Percentiles rank a stretch among this genome's conserved stretches.
Evolutionary conservation across 2,888 invertebrate species (phyloP).

Genomic region (Athalia circularis): DNA sequence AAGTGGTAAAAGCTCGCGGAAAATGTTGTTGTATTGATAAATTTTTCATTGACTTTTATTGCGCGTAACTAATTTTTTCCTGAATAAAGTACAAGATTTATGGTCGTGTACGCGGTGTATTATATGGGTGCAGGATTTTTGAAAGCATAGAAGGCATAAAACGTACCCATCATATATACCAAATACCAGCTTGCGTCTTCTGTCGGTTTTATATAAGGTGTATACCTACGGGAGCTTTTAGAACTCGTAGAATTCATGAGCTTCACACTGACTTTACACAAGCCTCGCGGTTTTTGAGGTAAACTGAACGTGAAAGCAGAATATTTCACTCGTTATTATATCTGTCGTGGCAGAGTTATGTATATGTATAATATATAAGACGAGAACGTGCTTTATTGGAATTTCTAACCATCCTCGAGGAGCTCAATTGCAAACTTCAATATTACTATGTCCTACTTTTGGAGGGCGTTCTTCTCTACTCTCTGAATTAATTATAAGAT

Average conservation of each 20-base stretch:
- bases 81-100: too few species aligned
- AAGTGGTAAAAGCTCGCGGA: too few species aligned
- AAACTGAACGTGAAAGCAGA: slow-evolving; percentile 12
- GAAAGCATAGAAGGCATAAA: too few species aligned
- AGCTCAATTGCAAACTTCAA: slow-evolving; percentile 6
- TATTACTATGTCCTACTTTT: background rate
- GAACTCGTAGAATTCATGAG: slow-evolving; percentile 14
- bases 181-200: too few species aligned
- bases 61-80: too few species aligned
- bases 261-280: slow-evolving; percentile 2
- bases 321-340: slow-evolving; percentile 31
- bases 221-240: background rate
- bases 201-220: too few species aligned
- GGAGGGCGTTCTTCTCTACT: background rate
- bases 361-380: too few species aligned
- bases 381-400: slow-evolving; percentile 15
- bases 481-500: slow-evolving; percentile 13
- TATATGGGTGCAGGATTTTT: too few species aligned
- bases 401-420: slow-evolving; percentile 2
- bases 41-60: too few species aligned
- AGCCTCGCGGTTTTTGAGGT: slow-evolving; percentile 15
- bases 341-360: background rate
- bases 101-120: too few species aligned
- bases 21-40: too few species aligned
- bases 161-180: too few species aligned